These are phyloP conservation scores for Calameuta pallipes DNA, from an alignment of 2,888 invertebrate species.

Conservation along the genomic window DNA sequence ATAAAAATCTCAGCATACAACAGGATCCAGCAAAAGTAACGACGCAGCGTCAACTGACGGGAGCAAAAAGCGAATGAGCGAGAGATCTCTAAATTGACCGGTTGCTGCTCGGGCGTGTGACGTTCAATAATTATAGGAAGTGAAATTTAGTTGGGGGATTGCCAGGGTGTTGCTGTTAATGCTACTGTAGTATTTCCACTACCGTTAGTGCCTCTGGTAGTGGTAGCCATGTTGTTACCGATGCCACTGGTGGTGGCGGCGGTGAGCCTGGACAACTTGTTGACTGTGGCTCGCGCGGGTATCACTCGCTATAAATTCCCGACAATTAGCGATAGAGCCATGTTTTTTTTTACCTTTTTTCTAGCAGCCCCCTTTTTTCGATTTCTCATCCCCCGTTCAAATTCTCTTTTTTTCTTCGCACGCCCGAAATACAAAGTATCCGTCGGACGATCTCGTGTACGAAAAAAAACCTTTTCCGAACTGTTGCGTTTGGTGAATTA, in stretches of 20 bases:
- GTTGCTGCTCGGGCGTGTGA: slow-evolving; percentile 39
- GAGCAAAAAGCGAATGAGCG: not conserved
- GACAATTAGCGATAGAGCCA: slow-evolving; percentile 4
- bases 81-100: not conserved
- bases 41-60: not conserved
- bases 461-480: not conserved
- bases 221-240: not conserved
- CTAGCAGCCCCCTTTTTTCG: too few relatives aligned
- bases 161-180: slow-evolving; percentile 8
- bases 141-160: slow-evolving; percentile 43
- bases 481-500: not conserved
- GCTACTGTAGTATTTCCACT: not conserved
- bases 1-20: not conserved
- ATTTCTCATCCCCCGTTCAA: not conserved
- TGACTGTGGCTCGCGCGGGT: slow-evolving; percentile 36
- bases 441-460: slow-evolving; percentile 26
- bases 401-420: not conserved
- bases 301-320: not conserved
- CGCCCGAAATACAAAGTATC: slow-evolving; percentile 27
- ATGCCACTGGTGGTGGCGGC: slow-evolving; percentile 18
- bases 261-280: slow-evolving; percentile 50
- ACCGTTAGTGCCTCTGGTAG: not conserved
- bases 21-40: not conserved
- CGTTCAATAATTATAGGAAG: slow-evolving; percentile 53
- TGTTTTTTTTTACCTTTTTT: slow-evolving; percentile 13